Evolutionary conservation across 2,888 invertebrate species (phyloP), one percentile per base, ranked within the genome.

Genomic region (Psylliodes chrysocephalus): DNA sequence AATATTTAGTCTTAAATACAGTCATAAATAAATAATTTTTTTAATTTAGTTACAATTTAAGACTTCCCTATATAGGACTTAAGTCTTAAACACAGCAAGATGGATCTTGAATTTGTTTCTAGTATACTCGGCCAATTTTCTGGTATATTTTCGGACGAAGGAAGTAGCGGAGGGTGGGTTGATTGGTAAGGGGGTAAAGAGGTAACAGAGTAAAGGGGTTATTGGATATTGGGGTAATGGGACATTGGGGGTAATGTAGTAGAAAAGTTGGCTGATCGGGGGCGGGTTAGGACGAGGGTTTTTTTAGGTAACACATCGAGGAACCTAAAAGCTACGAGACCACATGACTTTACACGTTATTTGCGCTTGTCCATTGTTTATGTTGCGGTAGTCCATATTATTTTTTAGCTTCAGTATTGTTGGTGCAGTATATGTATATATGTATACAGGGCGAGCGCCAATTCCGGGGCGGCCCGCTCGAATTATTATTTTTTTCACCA

Each of bases 281-380:
- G n/a, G 83, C 82, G 83, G 83, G 84, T 85, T 84, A 85, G 84
- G 84, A 83, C 82, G 84, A 84, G 75, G n/a, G n/a, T 35, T 22
- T 60, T 51, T 66, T 66, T 64, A 85, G 86, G 85, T 87, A 87
- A 87, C 87, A 87, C 87, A 83, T 86, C 81, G 77, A 85, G 87
- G 86, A 87, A 79, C 77, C 77, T 81, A 81, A 44, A 59, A 79
- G 77, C 80, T 81, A 81, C 79, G 79, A 81, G 79, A 81, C 81
- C 81, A 80, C 80, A 81, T 80, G 79, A 81, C 80, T 80, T 80
- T 78, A 79, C 76, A 78, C 74, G 75, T 65, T 49, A 22, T 54
- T 60, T 76, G 47, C 64, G 53, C 44, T 69, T 53, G 60, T 61
- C 54, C 60, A 47, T 54, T 54, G 19, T 54, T 55, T 42, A n/a